Conservation (phyloP, 2,888 invertebrate species). For the Deladenus siricidicola region DNA sequence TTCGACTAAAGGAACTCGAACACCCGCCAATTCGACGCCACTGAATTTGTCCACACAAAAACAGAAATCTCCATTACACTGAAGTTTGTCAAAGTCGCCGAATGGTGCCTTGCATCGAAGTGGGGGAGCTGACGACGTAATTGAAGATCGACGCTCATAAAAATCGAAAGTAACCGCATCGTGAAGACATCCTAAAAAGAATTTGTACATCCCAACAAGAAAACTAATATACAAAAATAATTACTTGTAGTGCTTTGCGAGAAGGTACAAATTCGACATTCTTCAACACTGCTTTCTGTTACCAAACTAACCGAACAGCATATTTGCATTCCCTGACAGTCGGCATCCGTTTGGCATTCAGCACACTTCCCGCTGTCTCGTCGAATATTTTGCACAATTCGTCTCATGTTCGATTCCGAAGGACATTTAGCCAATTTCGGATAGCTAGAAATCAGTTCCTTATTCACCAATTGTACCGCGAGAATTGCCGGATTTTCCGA, state of each 20-base stretch:
- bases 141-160: constrained; percentile 17
- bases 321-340: constrained; percentile 37
- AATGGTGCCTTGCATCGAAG: constrained; percentile 33
- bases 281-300: not conserved
- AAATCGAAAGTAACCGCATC: constrained; percentile 38
- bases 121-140: constrained; percentile 14
- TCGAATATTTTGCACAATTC: not conserved
- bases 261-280: constrained; percentile 9
- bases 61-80: constrained; percentile 44
- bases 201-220: not conserved
- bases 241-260: constrained; percentile 3
- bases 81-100: constrained; percentile 41
- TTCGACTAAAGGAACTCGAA: constrained; percentile 25
- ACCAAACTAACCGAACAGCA: constrained; percentile 35
- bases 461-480: not conserved
- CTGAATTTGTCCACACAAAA: constrained; percentile 42
- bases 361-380: constrained; percentile 11
- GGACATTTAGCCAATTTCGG: constrained; percentile 4
- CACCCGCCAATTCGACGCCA: constrained; percentile 37
- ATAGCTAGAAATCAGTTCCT: not conserved
- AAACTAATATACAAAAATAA: not conserved
- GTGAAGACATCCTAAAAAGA: constrained; percentile 33
- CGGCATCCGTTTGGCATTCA: constrained; percentile 35
- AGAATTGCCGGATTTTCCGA: not conserved
- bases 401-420: not conserved